These are phyloP conservation scores for Eurystomus gularis DNA, from an alignment of 2,113 vertebrate genomes.

Conservation along the genomic window DNA sequence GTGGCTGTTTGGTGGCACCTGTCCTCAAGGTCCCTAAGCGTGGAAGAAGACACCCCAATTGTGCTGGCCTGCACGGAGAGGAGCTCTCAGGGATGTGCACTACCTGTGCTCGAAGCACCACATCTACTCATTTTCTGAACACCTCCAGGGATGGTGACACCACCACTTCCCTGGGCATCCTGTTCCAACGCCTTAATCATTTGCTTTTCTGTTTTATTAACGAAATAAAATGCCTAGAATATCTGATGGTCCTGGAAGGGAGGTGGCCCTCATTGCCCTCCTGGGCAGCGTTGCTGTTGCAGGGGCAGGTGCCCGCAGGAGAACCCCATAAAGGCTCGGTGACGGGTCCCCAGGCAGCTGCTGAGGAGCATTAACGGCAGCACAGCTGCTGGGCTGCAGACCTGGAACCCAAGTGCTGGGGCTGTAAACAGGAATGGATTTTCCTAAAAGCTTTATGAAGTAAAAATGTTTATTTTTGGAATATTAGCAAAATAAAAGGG, in stretches of 20 bases:
- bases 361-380: not conserved
- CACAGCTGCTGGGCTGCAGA: conserved; percentile 4
- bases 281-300: conserved; percentile 34
- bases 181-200: not conserved
- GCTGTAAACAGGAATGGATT: conserved; percentile 79
- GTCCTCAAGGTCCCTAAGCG: too few species aligned
- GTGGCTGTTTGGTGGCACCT: too few species aligned
- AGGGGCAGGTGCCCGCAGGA: conserved; percentile 69
- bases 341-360: conserved; percentile 74
- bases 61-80: not conserved
- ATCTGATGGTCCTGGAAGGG: not conserved
- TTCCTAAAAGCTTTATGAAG: conserved; percentile 78
- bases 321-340: conserved; percentile 47
- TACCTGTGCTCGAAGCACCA: not conserved
- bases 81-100: not conserved
- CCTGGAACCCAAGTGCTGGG: not conserved
- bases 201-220: conserved; percentile 37
- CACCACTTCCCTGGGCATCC: too few species aligned
- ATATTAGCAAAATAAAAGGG: conserved; percentile 80
- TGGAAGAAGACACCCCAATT: too few species aligned
- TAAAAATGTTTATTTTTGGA: conserved; percentile 78
- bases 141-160: too few species aligned
- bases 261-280: conserved; percentile 46
- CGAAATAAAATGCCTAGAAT: conserved; percentile 26
- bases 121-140: too few species aligned